phyloP scores from a whole-genome alignment of 2,113 vertebrate genomes.

The Vulpes vulpes region DNA sequence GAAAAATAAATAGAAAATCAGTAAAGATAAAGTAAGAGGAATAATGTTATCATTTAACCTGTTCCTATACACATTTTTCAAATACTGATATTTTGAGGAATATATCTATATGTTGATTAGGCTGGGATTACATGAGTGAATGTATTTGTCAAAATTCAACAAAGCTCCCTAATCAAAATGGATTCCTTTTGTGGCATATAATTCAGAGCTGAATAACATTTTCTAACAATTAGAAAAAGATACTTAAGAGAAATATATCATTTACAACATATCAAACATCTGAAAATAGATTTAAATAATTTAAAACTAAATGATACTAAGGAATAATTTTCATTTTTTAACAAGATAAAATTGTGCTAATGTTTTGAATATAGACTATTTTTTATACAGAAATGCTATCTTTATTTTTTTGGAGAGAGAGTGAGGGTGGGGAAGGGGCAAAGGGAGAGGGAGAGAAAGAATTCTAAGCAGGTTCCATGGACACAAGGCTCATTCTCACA shows the following conservation, averaged over 20 bases:
- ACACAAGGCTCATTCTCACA: neutral
- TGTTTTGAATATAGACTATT: neutral
- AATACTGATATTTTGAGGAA: neutral
- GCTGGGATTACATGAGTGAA: neutral
- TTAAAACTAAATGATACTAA: neutral
- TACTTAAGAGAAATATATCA: neutral
- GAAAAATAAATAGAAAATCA: neutral
- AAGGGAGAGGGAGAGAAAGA: neutral
- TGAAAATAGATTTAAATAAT: neutral
- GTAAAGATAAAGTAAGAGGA: neutral
- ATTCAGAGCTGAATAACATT: neutral
- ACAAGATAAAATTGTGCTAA: neutral
- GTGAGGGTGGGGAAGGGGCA: neutral
- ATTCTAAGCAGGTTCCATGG: no score
- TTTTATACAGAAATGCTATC: neutral
- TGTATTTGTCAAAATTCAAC: neutral
- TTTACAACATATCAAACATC: neutral
- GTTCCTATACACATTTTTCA: neutral
- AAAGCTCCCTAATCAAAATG: neutral
- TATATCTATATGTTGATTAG: neutral
- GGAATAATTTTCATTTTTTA: neutral
- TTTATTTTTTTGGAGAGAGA: neutral
- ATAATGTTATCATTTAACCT: neutral
- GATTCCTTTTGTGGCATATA: neutral
- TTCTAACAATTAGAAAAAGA: neutral